phyloP scores from a whole-genome alignment of 2,113 vertebrate genomes.

The Lynx canadensis region DNA sequence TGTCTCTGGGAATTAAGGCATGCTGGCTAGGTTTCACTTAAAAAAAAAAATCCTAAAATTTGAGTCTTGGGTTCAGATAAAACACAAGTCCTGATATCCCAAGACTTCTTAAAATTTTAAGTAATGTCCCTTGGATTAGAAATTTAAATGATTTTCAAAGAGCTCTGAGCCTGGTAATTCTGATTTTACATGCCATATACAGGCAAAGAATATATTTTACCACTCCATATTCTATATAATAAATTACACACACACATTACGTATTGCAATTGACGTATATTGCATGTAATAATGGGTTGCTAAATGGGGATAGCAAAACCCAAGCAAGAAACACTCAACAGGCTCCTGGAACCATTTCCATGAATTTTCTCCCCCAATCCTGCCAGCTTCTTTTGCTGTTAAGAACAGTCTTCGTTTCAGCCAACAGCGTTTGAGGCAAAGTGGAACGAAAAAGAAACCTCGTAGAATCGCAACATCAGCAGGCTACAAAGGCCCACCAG shows the following conservation, averaged over 20 bases:
- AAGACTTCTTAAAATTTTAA: background rate
- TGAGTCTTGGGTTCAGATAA: background rate
- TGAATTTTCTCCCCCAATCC: fast-evolving
- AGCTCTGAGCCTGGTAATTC: background rate
- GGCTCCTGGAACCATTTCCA: background rate
- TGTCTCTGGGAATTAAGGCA: background rate
- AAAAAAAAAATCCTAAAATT: background rate
- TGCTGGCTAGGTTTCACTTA: background rate
- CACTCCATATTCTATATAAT: background rate
- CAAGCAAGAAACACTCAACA: background rate
- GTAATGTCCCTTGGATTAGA: background rate
- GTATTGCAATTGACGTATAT: background rate
- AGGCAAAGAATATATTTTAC: background rate
- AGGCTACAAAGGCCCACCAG: background rate
- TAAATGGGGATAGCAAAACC: background rate
- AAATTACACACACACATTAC: background rate
- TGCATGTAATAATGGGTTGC: background rate
- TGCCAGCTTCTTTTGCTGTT: background rate
- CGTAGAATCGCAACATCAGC: background rate
- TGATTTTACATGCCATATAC: background rate
- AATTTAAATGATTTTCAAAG: background rate
- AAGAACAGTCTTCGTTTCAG: background rate
- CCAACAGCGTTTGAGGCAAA: background rate
- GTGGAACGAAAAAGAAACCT: background rate
- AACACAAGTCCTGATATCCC: background rate